Conservation (phyloP, 2,797 vertebrate species). For the Micropoecilia bifurca region DNA sequence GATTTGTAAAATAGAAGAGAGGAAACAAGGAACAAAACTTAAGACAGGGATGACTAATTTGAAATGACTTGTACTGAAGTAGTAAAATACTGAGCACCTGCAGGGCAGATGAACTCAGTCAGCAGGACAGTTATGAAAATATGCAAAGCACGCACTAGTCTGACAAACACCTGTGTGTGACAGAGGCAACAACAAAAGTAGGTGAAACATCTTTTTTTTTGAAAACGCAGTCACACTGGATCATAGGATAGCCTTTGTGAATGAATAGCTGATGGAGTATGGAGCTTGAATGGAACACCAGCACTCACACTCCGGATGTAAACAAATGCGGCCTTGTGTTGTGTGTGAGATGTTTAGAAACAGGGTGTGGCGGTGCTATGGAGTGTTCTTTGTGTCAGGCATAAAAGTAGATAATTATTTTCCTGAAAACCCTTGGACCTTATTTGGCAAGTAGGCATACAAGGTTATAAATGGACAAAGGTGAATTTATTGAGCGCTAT, state of each 20-base stretch:
- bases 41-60: conserved; percentile 14
- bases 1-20: neutral
- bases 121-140: conserved; percentile 24
- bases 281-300: conserved; percentile 35
- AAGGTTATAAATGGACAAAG: conserved; percentile 65
- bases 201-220: conserved; percentile 38
- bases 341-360: conserved; percentile 52
- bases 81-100: conserved; percentile 24
- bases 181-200: conserved; percentile 18
- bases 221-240: conserved; percentile 24
- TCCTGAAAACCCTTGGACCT: conserved; percentile 25
- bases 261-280: conserved; percentile 46
- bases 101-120: conserved; percentile 24
- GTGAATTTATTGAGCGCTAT: conserved; percentile 23
- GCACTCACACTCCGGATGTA: conserved; percentile 28
- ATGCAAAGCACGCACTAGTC: conserved; percentile 20
- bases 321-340: conserved; percentile 25
- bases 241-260: conserved; percentile 28
- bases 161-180: conserved; percentile 42
- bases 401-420: conserved; percentile 35
- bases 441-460: conserved; percentile 43
- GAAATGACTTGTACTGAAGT: conserved; percentile 3
- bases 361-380: conserved; percentile 42
- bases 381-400: conserved; percentile 45
- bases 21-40: conserved; percentile 6